Percentiles rank a stretch among this genome's conserved stretches.
phyloP scores from a whole-genome alignment of 1,140 invertebrate species.

The Halictus rubicundus region DNA sequence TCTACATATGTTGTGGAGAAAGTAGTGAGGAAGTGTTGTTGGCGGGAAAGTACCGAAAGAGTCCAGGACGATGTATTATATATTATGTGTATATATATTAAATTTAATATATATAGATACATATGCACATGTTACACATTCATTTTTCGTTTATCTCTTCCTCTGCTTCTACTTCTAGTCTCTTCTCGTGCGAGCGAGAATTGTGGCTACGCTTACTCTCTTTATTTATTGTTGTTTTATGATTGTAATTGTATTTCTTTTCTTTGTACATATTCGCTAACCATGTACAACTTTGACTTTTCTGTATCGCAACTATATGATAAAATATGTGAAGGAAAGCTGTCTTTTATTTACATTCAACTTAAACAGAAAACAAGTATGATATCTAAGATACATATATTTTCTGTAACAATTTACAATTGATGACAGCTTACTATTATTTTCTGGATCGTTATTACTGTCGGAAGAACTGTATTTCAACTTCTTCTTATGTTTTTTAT shows the following conservation, averaged over 20 bases:
- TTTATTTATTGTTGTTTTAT: constrained; percentile 63
- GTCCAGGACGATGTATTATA: no score
- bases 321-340: no score
- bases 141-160: constrained; percentile 64
- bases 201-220: constrained; percentile 64
- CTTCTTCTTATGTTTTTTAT: constrained; percentile 82
- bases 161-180: constrained; percentile 70
- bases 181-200: constrained; percentile 67
- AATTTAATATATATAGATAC: no score
- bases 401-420: no score
- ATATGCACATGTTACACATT: no score
- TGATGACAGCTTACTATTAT: constrained; percentile 66
- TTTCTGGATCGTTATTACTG: constrained; percentile 77
- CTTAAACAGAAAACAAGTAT: no score
- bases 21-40: no score
- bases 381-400: no score
- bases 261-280: constrained; percentile 76
- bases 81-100: no score
- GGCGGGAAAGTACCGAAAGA: no score
- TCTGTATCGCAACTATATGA: constrained; percentile 51
- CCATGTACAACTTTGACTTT: constrained; percentile 71
- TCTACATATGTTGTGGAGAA: no score
- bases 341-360: no score
- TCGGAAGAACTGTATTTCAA: constrained; percentile 79
- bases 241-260: constrained; percentile 68